Conservation (phyloP, 30 jellyfish, hydroid and myxozoan genomes). For the Aurelia sp. region DNA sequence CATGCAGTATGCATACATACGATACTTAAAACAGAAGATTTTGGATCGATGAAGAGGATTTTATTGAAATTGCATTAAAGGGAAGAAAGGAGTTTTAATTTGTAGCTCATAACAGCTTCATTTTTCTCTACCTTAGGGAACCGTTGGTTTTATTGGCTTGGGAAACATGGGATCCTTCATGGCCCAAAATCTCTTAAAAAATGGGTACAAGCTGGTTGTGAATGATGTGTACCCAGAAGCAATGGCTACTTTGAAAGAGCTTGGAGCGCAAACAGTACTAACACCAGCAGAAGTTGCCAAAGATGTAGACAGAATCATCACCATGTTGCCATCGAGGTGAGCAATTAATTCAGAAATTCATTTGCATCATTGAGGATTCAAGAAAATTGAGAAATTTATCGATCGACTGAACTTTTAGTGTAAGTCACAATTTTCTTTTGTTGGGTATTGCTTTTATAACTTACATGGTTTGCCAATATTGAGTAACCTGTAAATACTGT, state of each 20-base stretch:
- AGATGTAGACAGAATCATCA: conserved; percentile 70
- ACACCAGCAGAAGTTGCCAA: conserved; percentile 91
- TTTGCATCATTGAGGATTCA: too few species aligned
- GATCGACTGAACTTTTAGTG: too few species aligned
- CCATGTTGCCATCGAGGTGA: conserved; percentile 97
- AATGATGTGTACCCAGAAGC: conserved; percentile 97
- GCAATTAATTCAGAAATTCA: not conserved
- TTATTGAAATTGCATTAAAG: too few species aligned
- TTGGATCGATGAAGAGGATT: too few species aligned
- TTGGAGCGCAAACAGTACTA: conserved; percentile 87
- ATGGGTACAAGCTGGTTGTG: conserved; percentile 87
- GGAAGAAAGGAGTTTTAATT: not conserved
- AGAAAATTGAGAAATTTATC: too few species aligned
- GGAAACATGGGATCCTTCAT: conserved; percentile 96
- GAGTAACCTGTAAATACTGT: too few species aligned
- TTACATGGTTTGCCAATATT: too few species aligned
- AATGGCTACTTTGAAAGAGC: conserved; percentile 73
- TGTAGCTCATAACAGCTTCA: too few species aligned
- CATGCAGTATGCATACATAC: too few species aligned
- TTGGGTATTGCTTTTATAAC: too few species aligned
- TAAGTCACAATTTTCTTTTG: too few species aligned
- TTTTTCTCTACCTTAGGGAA: conserved; percentile 55
- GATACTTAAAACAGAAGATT: too few species aligned
- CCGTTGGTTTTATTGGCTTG: conserved; percentile 93
- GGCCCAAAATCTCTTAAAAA: conserved; percentile 89